Evolutionary conservation across 2,888 invertebrate species (phyloP), one percentile per base, ranked within the genome.

Genomic region (Philereme transversata): DNA sequence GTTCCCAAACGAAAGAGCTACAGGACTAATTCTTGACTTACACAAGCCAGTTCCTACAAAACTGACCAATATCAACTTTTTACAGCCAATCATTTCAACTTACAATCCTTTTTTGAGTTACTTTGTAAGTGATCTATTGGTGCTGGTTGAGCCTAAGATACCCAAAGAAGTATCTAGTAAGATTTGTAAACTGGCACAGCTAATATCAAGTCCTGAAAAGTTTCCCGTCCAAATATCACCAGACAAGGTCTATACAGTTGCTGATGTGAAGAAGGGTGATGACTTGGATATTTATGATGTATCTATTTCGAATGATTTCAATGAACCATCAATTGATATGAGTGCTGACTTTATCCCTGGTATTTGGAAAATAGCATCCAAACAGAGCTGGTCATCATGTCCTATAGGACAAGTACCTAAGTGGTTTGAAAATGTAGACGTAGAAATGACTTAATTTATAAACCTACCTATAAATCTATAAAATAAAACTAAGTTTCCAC

Each of bases 381-480:
- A 61, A 72, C 77, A 76, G 56, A 73, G 84, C 59, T 94, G 94
- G 94, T 71, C 78, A 35, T 68, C 68, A 45, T 92, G 88, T 72
- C 93, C 94, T 9, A 86, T 94, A 71, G 94, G 94, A 22, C 70
- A 85, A 62, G 65, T 94, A 35, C 93, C 93, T 7, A 91, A 90
- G 90, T 87, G 92, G 66, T 59, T 73, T 73, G 77, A 64, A 64
- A 71, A 4, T 47, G 22, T 9, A 46, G 62, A 60, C 45, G 46
- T 55, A 44, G 62, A 72, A 64, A 71, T 69, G 57, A 53, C 65
- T 62, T 64, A 62, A 60, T 10, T 40, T 54, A 50, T n/a, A n/a
- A n/a, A n/a, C 11, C 22, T 45, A 47, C 9, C 11, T 53, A 61
- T 59, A 69, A 71, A 22, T 22, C 22, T 22, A 22, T 22, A 22